Percentiles rank a stretch among this genome's conserved stretches.
Evolutionary conservation across 2,797 vertebrate species (phyloP).

Genomic region (Micrastur ruficollis): DNA sequence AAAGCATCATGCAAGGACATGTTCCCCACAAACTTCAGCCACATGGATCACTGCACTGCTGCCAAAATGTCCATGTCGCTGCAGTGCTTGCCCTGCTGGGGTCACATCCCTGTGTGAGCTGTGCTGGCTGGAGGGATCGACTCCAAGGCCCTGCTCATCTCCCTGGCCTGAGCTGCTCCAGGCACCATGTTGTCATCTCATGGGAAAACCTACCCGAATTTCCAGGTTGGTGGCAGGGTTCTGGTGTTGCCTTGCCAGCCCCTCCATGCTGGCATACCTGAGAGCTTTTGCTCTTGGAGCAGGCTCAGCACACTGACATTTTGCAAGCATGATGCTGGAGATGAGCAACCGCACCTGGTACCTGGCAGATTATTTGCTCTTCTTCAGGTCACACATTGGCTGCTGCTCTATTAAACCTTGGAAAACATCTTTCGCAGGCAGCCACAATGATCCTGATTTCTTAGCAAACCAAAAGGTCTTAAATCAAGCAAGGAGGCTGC

Average conservation of each 20-base stretch:
- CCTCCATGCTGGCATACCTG: neutral
- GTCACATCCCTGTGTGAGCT: neutral
- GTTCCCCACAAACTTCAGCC: neutral
- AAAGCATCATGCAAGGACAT: neutral
- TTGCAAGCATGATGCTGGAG: neutral
- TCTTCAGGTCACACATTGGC: neutral
- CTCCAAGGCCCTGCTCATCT: neutral
- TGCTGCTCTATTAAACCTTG: neutral
- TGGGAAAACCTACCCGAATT: neutral
- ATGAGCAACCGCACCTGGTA: neutral
- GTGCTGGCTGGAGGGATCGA: accelerated
- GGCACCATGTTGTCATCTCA: neutral
- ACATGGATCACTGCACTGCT: accelerated
- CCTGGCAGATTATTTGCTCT: neutral
- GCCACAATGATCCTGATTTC: neutral
- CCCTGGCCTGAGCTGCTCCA: neutral
- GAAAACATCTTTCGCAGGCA: neutral
- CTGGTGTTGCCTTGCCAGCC: neutral
- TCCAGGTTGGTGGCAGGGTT: neutral
- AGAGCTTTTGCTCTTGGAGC: neutral
- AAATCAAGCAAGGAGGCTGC: neutral
- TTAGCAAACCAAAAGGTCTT: neutral
- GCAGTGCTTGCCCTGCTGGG: neutral
- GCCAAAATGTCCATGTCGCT: neutral
- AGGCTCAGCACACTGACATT: neutral